Conservation (phyloP, 2,888 invertebrate genomes). For the Sminthurides aquaticus region DNA sequence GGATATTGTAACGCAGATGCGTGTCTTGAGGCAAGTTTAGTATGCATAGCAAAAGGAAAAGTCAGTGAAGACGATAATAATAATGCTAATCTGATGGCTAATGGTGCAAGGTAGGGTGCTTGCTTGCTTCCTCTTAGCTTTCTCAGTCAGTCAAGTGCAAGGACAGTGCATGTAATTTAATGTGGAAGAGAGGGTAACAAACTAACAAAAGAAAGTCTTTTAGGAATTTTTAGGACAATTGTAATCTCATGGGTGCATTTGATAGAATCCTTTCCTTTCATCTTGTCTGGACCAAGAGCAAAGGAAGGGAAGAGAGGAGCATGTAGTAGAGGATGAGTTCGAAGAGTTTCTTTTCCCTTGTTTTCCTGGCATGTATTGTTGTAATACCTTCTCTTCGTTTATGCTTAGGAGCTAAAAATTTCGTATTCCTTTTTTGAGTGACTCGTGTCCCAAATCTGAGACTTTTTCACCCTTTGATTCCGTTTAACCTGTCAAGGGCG, state of each 20-base stretch:
- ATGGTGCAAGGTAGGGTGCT: too few species aligned
- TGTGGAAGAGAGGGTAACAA: too few species aligned
- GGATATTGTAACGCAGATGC: background rate
- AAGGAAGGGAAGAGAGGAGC: background rate
- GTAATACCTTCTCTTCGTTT: too few species aligned
- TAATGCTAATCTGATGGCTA: too few species aligned
- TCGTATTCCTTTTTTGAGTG: slow-evolving; percentile 9
- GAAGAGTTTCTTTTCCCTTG: too few species aligned
- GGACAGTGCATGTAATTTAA: background rate
- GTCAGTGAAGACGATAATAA: too few species aligned
- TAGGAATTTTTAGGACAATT: slow-evolving; percentile 9
- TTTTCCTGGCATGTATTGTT: too few species aligned
- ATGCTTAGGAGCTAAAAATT: too few species aligned
- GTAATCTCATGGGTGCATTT: slow-evolving; percentile 3
- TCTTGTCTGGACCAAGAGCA: background rate
- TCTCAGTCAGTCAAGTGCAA: background rate
- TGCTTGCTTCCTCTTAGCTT: too few species aligned
- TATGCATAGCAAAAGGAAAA: background rate
- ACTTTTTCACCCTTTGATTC: slow-evolving; percentile 11
- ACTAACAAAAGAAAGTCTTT: background rate
- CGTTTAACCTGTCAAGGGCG: slow-evolving; percentile 16
- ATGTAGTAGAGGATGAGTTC: background rate
- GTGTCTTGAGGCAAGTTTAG: background rate
- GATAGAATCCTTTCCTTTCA: background rate
- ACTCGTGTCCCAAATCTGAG: slow-evolving; percentile 19